phyloP scores from a whole-genome alignment of 2,888 invertebrate species.

The Meiosimyza decipiens region DNA sequence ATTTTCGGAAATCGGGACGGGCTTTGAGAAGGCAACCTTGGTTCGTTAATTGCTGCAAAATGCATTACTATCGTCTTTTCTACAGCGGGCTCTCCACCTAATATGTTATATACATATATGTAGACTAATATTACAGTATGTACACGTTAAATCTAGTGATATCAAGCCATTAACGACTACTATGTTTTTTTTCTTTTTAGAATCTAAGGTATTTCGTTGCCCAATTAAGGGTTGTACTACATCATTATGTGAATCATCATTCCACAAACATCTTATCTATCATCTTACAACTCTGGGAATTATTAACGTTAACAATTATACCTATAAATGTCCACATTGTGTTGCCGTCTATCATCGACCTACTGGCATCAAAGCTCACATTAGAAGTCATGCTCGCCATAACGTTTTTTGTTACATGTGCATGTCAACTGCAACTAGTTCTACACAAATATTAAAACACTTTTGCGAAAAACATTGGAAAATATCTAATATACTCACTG shows the following conservation, averaged over 20 bases:
- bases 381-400: slow-evolving; percentile 71
- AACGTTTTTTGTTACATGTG: slow-evolving; percentile 74
- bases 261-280: slow-evolving; percentile 52
- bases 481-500: slow-evolving; percentile 38
- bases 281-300: slow-evolving; percentile 47
- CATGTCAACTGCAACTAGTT: slow-evolving; percentile 59
- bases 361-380: slow-evolving; percentile 69
- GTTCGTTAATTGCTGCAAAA: too few species aligned
- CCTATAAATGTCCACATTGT: slow-evolving; percentile 52
- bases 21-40: too few species aligned
- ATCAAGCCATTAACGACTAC: neutral
- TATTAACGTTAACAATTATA: slow-evolving; percentile 40
- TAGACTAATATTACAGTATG: too few species aligned
- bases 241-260: slow-evolving; percentile 48
- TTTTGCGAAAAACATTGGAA: slow-evolving; percentile 69
- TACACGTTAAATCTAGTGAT: too few species aligned
- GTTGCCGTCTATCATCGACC: slow-evolving; percentile 44
- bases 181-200: slow-evolving; percentile 42
- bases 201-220: slow-evolving; percentile 53
- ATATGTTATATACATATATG: too few species aligned
- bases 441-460: slow-evolving; percentile 66
- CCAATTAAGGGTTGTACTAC: slow-evolving; percentile 50
- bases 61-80: too few species aligned
- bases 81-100: too few species aligned
- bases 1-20: too few species aligned